Percentiles rank a stretch among this genome's conserved stretches.
These are phyloP conservation scores for Ricordea florida DNA, from an alignment of 92 coral and sea anemone species.

Conservation along the genomic window DNA sequence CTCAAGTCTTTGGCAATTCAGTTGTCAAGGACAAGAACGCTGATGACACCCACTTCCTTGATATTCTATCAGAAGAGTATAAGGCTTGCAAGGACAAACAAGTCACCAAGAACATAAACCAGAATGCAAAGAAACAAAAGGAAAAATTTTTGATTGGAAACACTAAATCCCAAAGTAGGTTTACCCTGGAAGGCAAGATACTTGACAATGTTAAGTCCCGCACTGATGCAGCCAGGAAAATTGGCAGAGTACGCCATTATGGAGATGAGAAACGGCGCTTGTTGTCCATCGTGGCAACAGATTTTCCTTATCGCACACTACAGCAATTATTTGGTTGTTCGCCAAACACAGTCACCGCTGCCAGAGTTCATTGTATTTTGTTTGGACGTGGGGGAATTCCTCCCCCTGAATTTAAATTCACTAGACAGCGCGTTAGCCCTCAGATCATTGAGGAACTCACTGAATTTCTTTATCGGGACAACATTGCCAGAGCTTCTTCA, in stretches of 20 bases:
- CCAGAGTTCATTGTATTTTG: too few relatives aligned
- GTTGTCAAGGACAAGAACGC: background rate
- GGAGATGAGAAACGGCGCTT: slow-evolving; percentile 35
- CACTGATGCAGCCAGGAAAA: slow-evolving; percentile 25
- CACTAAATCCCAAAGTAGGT: slow-evolving; percentile 12
- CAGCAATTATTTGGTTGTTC: slow-evolving; percentile 44
- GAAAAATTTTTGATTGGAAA: slow-evolving; percentile 37
- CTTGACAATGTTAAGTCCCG: slow-evolving; percentile 31
- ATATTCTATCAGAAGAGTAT: slow-evolving; percentile 34
- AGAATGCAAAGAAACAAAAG: slow-evolving; percentile 23
- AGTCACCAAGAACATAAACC: slow-evolving; percentile 5
- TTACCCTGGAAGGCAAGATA: slow-evolving; percentile 1
- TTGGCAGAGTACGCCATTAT: too few relatives aligned
- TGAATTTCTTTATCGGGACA: too few relatives aligned
- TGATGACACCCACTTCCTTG: background rate
- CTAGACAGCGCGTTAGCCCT: too few relatives aligned
- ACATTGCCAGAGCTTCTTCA: slow-evolving; percentile 27
- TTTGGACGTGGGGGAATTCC: slow-evolving; percentile 40
- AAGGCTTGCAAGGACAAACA: slow-evolving; percentile 33
- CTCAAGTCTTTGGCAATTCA: slow-evolving; percentile 15
- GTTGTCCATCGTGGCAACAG: slow-evolving; percentile 42
- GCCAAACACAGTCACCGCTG: slow-evolving; percentile 18
- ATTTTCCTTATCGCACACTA: slow-evolving; percentile 14
- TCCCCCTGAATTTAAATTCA: too few relatives aligned
- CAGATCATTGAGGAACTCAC: too few relatives aligned